Conservation (phyloP, 1,140 invertebrate genomes). For the Drosophila auraria region DNA sequence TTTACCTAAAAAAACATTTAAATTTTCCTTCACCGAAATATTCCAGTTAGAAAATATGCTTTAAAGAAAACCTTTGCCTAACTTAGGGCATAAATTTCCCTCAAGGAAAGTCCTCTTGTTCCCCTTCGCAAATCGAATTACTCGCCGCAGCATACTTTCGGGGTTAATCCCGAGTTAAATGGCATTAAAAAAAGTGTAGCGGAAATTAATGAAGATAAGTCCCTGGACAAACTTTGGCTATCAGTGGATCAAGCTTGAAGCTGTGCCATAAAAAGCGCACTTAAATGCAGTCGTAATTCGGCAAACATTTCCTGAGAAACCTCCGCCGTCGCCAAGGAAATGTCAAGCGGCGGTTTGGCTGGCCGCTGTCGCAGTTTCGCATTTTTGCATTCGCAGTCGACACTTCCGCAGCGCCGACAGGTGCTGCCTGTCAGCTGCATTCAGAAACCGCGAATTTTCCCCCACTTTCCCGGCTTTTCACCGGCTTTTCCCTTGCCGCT, state of each 20-base stretch:
- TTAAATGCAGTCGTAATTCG: slow-evolving; percentile 39
- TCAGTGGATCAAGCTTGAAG: slow-evolving; percentile 39
- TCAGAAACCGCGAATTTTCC: slow-evolving; percentile 63
- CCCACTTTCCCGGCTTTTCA: slow-evolving; percentile 5
- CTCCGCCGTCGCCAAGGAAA: slow-evolving; percentile 47
- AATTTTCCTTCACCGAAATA: background rate
- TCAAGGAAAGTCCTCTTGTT: background rate
- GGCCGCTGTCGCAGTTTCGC: slow-evolving; percentile 26
- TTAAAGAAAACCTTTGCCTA: slow-evolving; percentile 2
- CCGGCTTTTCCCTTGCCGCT: slow-evolving; percentile 15
- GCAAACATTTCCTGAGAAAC: slow-evolving; percentile 23
- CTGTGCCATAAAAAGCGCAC: slow-evolving; percentile 31
- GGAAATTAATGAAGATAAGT: slow-evolving; percentile 44
- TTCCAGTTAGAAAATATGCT: background rate
- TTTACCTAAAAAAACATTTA: background rate
- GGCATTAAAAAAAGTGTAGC: slow-evolving; percentile 36
- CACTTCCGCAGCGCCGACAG: slow-evolving; percentile 58
- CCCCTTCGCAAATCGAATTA: background rate
- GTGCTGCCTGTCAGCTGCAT: slow-evolving; percentile 76
- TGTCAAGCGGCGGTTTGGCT: slow-evolving; percentile 47
- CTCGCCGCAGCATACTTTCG: slow-evolving; percentile 23
- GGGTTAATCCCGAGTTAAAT: slow-evolving; percentile 28
- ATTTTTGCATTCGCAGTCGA: slow-evolving; percentile 25
- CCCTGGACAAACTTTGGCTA: slow-evolving; percentile 46
- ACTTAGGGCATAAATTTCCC: slow-evolving; percentile 3